Evolutionary conservation across 2,113 vertebrate genomes (phyloP), one percentile per base, ranked within the genome.

Genomic region (Ctenomys sociabilis): DNA sequence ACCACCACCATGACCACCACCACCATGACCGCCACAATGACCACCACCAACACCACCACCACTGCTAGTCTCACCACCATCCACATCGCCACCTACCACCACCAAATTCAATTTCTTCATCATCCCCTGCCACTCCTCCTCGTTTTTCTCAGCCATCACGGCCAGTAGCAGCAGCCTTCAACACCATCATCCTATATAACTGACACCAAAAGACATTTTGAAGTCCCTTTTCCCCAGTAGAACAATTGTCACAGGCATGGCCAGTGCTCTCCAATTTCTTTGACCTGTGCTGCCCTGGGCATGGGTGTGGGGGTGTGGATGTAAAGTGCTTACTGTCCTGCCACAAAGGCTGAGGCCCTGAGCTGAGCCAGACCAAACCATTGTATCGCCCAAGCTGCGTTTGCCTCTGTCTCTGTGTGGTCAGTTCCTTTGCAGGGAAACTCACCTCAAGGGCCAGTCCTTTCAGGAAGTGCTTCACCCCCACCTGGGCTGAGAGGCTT

Each of bases 301-400:
- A 8, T 2, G 3, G 17, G 35, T 2, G 3, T 0, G 17, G 9
- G 57, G 8, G 4, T 0, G 21, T 35, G 0, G 3, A 3, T 3
- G 4, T 28, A 3, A 12, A 19, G 57, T 6, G 45, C 28, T 22
- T 43, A 66, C 59, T 63, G 43, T 66, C 52, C 52, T 26, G 54
- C 45, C 61, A 6, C 37, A 5, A 64, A 85, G 57, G 26, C 68
- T 3, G 54, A 59, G 13, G 17, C 77, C 75, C 59, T 37, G 73
- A 78, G 32, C 84, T 14, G 11, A 43, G 85, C 24, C 91, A 12
- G 9, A 61, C 32, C 12, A 3, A 22, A 16, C 3, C 1, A 5
- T 7, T 21, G 24, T 13, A 35, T 11, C 5, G 40, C 54, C 59
- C 0, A 24, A 35, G 19, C 49, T 5, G 12, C 3, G 19, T 32